Evolutionary conservation across 2,888 invertebrate genomes (phyloP), one percentile per base, ranked within the genome.

Genomic region (Drosophila suboccidentalis): DNA sequence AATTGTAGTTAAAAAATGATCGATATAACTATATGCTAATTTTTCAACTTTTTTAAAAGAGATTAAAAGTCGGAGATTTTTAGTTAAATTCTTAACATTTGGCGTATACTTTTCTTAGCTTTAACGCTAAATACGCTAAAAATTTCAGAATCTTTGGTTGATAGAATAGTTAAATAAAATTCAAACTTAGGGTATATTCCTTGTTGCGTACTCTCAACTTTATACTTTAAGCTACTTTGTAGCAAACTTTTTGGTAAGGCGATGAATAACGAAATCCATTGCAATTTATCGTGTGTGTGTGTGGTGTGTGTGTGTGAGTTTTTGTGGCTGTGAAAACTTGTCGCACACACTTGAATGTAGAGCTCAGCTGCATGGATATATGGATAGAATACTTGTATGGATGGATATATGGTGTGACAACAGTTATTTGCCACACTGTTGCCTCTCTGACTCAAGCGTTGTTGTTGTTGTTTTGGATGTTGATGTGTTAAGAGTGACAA

Each of bases 401-500:
- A 53, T 53, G 38, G 17, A 50, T 19, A 57, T 46, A 36, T 50
- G 63, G 64, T 78, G 80, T 71, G 80, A 81, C 82, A 78, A 73
- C 80, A 75, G 80, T 86, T 88, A 75, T 88, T 83, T 88, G 82
- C 83, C 82, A 88, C 86, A 88, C 80, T 82, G 86, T 85, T 82
- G 88, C 79, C 82, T 68, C 59, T 19, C 34, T 43, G 9, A 22
- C 43, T 13, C 22, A 1, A 1, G 13, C 3, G 22, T 50, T 34
- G 17, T 19, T 50, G 17, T 19, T 50, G 34, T 19, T 50, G 34
- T 17, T 17, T 41, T 39, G 15, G 50, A 32, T 51, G 51, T 29
- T 50, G 60, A 53, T 44, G 61, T 62, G 57, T 58, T 49, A 46
- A 38, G 55, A 76, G 64, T 74, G 66, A 60, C 75, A 72, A 47